These are phyloP conservation scores for Lepisosteus osseus DNA, from an alignment of 2,113 vertebrate genomes.

Conservation along the genomic window DNA sequence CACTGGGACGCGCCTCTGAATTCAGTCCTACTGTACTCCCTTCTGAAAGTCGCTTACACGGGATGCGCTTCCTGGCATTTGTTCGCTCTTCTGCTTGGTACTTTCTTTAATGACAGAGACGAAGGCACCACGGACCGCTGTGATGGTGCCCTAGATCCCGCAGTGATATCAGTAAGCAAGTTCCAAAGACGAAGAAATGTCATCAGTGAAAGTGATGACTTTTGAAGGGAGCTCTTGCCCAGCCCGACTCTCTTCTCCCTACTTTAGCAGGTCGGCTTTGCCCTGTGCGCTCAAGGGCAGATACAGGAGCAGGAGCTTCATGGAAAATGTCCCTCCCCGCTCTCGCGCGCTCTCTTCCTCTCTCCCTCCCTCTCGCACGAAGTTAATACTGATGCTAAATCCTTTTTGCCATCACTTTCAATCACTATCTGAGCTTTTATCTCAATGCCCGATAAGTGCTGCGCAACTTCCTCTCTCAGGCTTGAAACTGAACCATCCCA, in stretches of 20 bases:
- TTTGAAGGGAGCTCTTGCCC: conserved; percentile 51
- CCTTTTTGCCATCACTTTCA: conserved; percentile 86
- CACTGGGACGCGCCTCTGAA: conserved; percentile 20
- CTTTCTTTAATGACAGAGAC: conserved; percentile 43
- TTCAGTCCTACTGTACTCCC: conserved; percentile 42
- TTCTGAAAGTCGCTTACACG: conserved; percentile 18
- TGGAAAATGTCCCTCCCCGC: conserved; percentile 59
- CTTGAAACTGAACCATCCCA: conserved; percentile 60
- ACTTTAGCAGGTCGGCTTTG: conserved; percentile 68
- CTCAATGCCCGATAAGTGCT: conserved; percentile 77
- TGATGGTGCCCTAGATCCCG: conserved; percentile 57
- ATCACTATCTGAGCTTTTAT: conserved; percentile 88
- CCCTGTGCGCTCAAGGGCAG: conserved; percentile 76
- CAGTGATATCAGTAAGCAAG: conserved; percentile 40
- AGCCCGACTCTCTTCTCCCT: conserved; percentile 44
- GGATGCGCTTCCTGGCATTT: conserved; percentile 34
- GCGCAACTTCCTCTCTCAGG: conserved; percentile 80
- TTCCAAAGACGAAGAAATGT: conserved; percentile 53
- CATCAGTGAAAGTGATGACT: conserved; percentile 65
- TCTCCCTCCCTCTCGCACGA: conserved; percentile 51
- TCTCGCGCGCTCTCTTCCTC: conserved; percentile 37
- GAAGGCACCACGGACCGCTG: conserved; percentile 34
- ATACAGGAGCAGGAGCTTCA: conserved; percentile 66
- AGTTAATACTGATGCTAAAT: conserved; percentile 83
- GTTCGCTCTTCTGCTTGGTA: conserved; percentile 40